These are phyloP conservation scores for Coregonus suidteri DNA, from an alignment of 2,797 vertebrate species.

Conservation along the genomic window DNA sequence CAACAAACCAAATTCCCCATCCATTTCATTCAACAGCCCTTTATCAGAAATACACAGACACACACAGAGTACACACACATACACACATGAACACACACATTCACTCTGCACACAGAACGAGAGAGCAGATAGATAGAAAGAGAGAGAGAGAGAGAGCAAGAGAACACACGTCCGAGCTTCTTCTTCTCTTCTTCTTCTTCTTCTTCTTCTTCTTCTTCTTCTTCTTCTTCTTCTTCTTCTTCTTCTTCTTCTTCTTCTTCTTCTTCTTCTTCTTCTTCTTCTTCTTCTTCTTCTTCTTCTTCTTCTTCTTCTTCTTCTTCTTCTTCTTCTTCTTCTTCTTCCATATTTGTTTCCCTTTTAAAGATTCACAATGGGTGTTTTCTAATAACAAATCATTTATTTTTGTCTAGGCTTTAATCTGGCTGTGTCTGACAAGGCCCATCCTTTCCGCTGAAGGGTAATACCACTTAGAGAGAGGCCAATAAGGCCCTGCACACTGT, in stretches of 20 bases:
- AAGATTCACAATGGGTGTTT: constrained; percentile 95
- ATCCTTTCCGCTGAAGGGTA: constrained; percentile 98
- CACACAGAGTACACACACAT: constrained; percentile 29
- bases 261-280: constrained; percentile 68
- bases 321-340: constrained; percentile 69
- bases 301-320: constrained; percentile 53
- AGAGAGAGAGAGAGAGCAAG: constrained; percentile 5
- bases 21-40: constrained; percentile 9
- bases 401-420: constrained; percentile 95
- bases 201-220: constrained; percentile 71
- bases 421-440: constrained; percentile 92
- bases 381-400: constrained; percentile 99
- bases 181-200: background rate
- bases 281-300: constrained; percentile 58
- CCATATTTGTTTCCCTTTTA: constrained; percentile 88
- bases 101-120: background rate
- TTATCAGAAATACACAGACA: constrained; percentile 41
- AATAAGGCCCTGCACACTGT: constrained; percentile 91
- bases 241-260: constrained; percentile 74
- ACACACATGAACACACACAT: constrained; percentile 23
- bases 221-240: constrained; percentile 66
- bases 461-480: constrained; percentile 99
- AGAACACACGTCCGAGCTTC: background rate
- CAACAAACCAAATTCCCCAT: constrained; percentile 16
- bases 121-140: background rate